Conservation (phyloP, 2,797 vertebrate species). For the Trachops cirrhosus region DNA sequence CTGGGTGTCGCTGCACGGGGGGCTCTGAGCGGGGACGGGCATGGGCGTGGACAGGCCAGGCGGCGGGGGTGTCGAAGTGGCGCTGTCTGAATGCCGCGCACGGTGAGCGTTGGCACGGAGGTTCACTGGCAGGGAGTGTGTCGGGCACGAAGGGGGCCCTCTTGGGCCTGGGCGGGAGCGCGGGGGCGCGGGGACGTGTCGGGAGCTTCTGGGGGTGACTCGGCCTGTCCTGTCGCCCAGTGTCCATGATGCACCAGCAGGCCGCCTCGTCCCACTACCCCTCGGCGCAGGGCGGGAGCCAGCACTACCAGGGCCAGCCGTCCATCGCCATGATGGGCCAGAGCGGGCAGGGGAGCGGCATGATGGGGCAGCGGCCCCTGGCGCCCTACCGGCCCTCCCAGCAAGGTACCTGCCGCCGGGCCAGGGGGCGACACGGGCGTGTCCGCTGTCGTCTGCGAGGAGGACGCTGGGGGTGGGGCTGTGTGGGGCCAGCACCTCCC, state of each 20-base stretch:
- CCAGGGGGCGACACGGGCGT: accelerated
- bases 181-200: accelerated
- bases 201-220: neutral
- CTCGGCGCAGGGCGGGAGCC: slow-evolving; percentile 90
- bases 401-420: slow-evolving; percentile 85
- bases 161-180: accelerated
- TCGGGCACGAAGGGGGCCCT: neutral
- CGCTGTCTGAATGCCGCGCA: neutral
- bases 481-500: accelerated
- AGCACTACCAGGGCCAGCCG: slow-evolving; percentile 94
- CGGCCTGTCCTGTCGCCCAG: slow-evolving; percentile 79
- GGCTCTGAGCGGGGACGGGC: neutral
- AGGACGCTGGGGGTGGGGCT: neutral
- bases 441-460: no score
- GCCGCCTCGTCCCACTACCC: slow-evolving; percentile 92
- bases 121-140: neutral
- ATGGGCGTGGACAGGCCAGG: neutral
- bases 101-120: neutral
- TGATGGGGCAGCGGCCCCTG: slow-evolving; percentile 94
- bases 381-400: slow-evolving; percentile 94
- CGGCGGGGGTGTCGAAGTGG: neutral
- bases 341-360: slow-evolving; percentile 91
- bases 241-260: slow-evolving; percentile 98
- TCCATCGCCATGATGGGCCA: slow-evolving; percentile 95
- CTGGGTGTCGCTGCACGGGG: neutral